Conservation (phyloP, 23 tunicate genomes). For the Ciona savignyi region DNA sequence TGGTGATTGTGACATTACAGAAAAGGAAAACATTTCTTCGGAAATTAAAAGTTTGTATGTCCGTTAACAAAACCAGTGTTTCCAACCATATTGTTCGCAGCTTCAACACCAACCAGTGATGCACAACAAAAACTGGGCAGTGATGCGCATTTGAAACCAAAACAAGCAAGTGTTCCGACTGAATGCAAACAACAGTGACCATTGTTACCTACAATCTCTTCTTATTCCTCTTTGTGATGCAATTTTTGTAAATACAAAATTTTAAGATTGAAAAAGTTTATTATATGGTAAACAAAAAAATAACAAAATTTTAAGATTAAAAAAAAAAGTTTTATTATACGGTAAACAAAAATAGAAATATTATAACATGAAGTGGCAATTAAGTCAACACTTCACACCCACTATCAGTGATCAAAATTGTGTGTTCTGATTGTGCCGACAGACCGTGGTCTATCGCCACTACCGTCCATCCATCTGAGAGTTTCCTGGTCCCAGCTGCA, state of each 20-base stretch:
- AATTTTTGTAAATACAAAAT: not conserved
- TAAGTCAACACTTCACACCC: constrained; percentile 61
- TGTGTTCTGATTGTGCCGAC: constrained; percentile 88
- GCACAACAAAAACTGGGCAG: not conserved
- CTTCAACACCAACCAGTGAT: not conserved
- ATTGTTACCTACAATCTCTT: too few relatives aligned
- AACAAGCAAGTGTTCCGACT: not conserved
- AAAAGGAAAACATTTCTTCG: not conserved
- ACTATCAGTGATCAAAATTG: constrained; percentile 53
- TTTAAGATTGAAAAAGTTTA: too few relatives aligned
- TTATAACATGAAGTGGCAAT: too few relatives aligned
- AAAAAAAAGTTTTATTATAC: too few relatives aligned
- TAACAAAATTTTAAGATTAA: too few relatives aligned
- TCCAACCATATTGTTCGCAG: not conserved
- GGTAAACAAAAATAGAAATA: too few relatives aligned
- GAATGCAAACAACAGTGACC: not conserved
- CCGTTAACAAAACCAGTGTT: too few relatives aligned
- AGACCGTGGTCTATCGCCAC: constrained; percentile 44
- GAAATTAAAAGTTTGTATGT: too few relatives aligned
- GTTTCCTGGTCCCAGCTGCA: not conserved
- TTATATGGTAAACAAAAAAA: too few relatives aligned
- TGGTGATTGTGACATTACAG: not conserved
- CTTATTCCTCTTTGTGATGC: not conserved
- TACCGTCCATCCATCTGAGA: constrained; percentile 81
- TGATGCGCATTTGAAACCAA: not conserved